Base-by-base conservation (phyloP, 1,140 invertebrate genomes). In the Penaeus indicus region DNA sequence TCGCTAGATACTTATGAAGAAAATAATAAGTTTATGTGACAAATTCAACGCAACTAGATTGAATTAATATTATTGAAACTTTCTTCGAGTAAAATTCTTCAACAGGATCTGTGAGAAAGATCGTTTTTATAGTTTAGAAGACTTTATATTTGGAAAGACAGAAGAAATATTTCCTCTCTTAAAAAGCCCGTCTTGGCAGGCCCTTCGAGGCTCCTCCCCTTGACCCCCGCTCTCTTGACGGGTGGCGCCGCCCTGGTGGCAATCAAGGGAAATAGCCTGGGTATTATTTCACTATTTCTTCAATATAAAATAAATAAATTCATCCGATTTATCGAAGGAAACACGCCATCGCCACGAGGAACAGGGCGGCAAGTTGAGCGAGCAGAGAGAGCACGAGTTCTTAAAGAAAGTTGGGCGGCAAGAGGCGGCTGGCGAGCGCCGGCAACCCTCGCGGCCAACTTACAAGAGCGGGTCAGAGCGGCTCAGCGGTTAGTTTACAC, bases 361-460 rank as follows among this genome's bases (percentile, higher is more conserved):
- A 54, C 54, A 54, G 54, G 10, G 72, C n/a, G n/a, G 72, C 27
- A 38, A 75, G 42, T 75, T 75, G 72, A 75, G 72, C 72, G 72
- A 32, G 72, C 54, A 64, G 72, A 62, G 47, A 47, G 21, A n/a
- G 27, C 18, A 22, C 64, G 64, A 27, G 47, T 77, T 77, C 84
- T 85, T 32, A 25, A 42, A 62, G 22, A 38, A 54, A 84, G 82
- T 67, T 84, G 79, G 61, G 38, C n/a, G 11, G 61, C 32, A 84
- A 83, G 60, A 60, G 69, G 38, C 16, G 72, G 19, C 69, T 88
- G 22, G 87, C 72, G 81, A 84, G 69, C 21, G 27, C 60, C 62
- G 81, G 81, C 87, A 88, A 79, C 87, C 22, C 22, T 8, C 61
- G 87, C 87, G 87, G 69, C 84, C 81, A 88, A 83, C 81, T 88